phyloP scores from a whole-genome alignment of 2,888 invertebrate species.

The Caenorhabditis sulstoni region DNA sequence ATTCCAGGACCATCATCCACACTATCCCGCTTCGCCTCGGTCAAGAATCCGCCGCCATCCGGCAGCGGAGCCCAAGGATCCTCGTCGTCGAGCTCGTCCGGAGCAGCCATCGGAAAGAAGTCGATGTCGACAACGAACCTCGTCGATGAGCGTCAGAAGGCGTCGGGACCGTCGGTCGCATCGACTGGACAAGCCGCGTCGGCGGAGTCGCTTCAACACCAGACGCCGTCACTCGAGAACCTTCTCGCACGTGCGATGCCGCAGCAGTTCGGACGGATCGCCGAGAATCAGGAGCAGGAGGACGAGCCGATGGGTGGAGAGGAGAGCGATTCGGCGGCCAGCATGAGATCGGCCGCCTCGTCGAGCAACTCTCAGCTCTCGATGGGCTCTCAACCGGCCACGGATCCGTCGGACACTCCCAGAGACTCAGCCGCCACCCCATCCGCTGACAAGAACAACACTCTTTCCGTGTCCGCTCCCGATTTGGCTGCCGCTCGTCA shows the following conservation, averaged over 20 bases:
- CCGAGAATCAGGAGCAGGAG: constrained; percentile 61
- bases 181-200: constrained; percentile 83
- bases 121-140: constrained; percentile 80
- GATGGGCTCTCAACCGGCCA: constrained; percentile 11
- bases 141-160: constrained; percentile 72
- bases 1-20: constrained; percentile 9
- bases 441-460: constrained; percentile 44
- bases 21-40: constrained; percentile 46
- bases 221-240: constrained; percentile 80
- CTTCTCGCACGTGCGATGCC: constrained; percentile 74
- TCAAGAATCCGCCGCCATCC: constrained; percentile 26
- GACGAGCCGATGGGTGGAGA: constrained; percentile 56
- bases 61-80: constrained; percentile 2
- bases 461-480: constrained; percentile 71
- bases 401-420: constrained; percentile 19
- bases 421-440: constrained; percentile 44
- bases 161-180: constrained; percentile 78
- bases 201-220: constrained; percentile 82
- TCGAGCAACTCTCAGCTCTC: constrained; percentile 55
- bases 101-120: constrained; percentile 71
- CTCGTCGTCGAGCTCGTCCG: constrained; percentile 15
- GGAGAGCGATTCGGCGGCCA: constrained; percentile 59
- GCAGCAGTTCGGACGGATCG: constrained; percentile 61
- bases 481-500: constrained; percentile 67
- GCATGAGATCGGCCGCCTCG: constrained; percentile 51